Percentiles rank a stretch among this genome's conserved stretches.
phyloP scores from a whole-genome alignment of 2,797 vertebrate species.

The Chromobotia macracanthus region DNA sequence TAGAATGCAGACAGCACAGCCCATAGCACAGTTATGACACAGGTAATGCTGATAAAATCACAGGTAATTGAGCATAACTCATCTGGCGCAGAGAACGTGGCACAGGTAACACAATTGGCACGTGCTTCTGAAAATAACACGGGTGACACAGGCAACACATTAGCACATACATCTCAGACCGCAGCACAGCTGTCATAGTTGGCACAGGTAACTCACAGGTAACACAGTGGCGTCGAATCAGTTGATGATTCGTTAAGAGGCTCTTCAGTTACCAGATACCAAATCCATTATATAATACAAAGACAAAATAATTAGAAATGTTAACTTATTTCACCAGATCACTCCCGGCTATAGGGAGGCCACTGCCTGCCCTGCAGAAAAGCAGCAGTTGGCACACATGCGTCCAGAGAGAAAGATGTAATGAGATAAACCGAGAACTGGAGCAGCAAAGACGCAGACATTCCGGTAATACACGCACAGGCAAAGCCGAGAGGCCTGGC shows the following conservation, averaged over 20 bases:
- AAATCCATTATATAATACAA: neutral
- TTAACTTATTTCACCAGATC: neutral
- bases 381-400: no score
- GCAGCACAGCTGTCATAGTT: conserved; percentile 19
- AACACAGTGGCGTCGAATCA: no score
- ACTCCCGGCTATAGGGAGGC: neutral
- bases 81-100: neutral
- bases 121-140: neutral
- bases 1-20: neutral
- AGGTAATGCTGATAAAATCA: neutral
- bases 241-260: no score
- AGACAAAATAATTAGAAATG: neutral
- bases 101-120: neutral
- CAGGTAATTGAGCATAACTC: neutral
- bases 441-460: neutral
- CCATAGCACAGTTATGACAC: neutral
- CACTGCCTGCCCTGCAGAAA: neutral
- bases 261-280: no score
- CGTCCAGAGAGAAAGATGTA: no score
- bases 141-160: no score
- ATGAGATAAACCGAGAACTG: neutral
- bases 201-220: conserved; percentile 56
- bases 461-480: neutral
- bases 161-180: no score
- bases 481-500: conserved; percentile 9